Base-by-base conservation (phyloP, 2,888 invertebrate species). In the Copidosoma aretas region DNA sequence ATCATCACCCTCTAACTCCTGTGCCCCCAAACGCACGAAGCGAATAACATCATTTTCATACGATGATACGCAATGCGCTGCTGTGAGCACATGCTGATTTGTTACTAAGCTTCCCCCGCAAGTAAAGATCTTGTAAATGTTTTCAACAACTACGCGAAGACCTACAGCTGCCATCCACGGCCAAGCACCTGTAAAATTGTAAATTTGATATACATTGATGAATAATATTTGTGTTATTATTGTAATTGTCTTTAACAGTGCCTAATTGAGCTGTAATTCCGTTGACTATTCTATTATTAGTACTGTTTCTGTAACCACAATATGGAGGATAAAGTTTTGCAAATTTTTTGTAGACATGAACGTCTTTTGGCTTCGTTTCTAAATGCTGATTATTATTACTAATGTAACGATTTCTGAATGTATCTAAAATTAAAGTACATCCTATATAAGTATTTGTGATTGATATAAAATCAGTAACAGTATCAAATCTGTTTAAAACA, bases 101-200 rank as follows among this genome's bases (percentile, higher is more conserved):
- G 89, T 88, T 74, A 93, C 87, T 21, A 93, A 84, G 21, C 90
- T 87, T 2, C 91, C 93, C 0, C 94, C 95, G 75, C 91, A 91
- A 65, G 84, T 24, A 25, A 53, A 59, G 1, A 17, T 21, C 15
- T n/a, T 19, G 0, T 32, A 21, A 1, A 41, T 25, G n/a, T 22
- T n/a, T n/a, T n/a, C n/a, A n/a, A n/a, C n/a, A n/a, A n/a, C 53
- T 3, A 49, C 25, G 17, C 25, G 14, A 46, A 25, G 19, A 15
- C 43, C 94, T 49, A 94, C 83, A 3, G 90, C 87, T 0, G 89
- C 90, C 75, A 93, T 88, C 93, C 93, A 94, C 0, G 94, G 93
- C 88, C 92, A 93, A 62, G 90, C 89, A 32, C 91, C 92, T 91
- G 8, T 56, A 24, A 56, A 56, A 25, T 8, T 12, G n/a, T 5